phyloP scores from a whole-genome alignment of 2,113 vertebrate species.

The Etheostoma cragini region DNA sequence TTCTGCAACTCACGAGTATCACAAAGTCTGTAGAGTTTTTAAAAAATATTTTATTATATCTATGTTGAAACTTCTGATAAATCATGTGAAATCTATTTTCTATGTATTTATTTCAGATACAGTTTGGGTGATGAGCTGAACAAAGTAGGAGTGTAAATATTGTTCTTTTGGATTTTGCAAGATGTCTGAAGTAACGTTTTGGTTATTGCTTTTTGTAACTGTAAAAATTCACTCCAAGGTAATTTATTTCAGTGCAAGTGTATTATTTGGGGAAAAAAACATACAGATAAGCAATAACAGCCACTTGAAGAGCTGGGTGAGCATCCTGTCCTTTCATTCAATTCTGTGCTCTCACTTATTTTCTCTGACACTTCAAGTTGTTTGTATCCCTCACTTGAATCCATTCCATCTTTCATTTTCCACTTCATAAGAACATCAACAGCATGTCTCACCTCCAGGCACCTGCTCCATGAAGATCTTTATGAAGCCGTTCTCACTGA shows the following conservation, averaged over 20 bases:
- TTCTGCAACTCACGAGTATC: not conserved
- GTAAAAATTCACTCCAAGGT: not conserved
- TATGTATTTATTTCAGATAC: not conserved
- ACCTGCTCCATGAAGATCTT: conserved; percentile 99
- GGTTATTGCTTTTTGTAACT: not conserved
- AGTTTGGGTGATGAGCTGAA: not conserved
- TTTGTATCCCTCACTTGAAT: not conserved
- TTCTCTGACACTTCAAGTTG: not conserved
- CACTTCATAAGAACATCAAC: not conserved
- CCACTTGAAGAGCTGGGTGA: not conserved
- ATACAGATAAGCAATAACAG: not conserved
- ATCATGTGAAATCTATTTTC: not conserved
- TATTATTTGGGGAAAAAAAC: not conserved
- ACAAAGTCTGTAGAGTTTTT: too few species aligned
- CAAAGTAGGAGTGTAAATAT: too few species aligned
- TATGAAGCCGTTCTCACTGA: conserved; percentile 98
- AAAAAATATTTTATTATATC: too few species aligned
- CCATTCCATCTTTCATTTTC: not conserved
- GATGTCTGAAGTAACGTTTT: not conserved
- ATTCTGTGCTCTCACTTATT: not conserved
- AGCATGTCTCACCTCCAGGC: conserved; percentile 90
- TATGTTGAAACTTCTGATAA: not conserved
- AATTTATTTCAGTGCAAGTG: not conserved
- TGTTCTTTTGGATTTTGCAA: not conserved
- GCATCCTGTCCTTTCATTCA: not conserved